Evolutionary conservation across 2,888 invertebrate species (phyloP).

Genomic region (Hemithea aestivaria): DNA sequence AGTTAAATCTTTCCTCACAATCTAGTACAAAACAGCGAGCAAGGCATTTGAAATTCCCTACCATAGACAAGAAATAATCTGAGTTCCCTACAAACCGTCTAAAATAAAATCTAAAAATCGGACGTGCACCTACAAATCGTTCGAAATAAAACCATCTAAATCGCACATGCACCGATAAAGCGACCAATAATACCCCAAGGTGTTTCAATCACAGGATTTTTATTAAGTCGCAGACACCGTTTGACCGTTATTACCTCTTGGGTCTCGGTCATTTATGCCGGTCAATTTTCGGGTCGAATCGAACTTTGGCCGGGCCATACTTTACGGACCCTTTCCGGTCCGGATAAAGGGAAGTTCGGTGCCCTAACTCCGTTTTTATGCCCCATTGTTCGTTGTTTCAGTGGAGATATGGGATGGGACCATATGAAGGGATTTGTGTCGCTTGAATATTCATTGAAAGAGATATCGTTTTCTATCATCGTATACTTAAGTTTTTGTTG

Average conservation of each 20-base stretch:
- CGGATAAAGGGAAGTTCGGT: slow-evolving; percentile 28
- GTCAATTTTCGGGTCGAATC: slow-evolving; percentile 58
- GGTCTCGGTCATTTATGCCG: slow-evolving; percentile 47
- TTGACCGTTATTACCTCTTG: slow-evolving; percentile 47
- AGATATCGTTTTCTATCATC: slow-evolving; percentile 3
- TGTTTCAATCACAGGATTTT: slow-evolving; percentile 40
- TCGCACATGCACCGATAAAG: slow-evolving; percentile 15
- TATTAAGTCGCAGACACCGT: slow-evolving; percentile 59
- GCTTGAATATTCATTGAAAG: slow-evolving; percentile 21
- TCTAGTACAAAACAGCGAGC: too few relatives aligned
- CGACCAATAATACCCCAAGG: slow-evolving; percentile 21
- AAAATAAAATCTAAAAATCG: too few relatives aligned
- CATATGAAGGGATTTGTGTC: slow-evolving; percentile 14
- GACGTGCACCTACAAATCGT: slow-evolving; percentile 11
- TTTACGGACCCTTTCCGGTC: slow-evolving; percentile 28
- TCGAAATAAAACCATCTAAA: too few relatives aligned
- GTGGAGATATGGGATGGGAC: slow-evolving; percentile 19
- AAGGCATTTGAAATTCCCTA: too few relatives aligned
- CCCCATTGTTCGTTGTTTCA: slow-evolving; percentile 23
- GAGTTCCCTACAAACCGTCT: too few relatives aligned
- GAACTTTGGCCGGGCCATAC: slow-evolving; percentile 32
- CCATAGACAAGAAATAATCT: too few relatives aligned
- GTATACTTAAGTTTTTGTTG: not conserved
- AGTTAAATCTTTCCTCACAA: too few relatives aligned
- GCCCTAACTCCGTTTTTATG: slow-evolving; percentile 30